These are phyloP conservation scores for Cichlasoma orientale DNA, from an alignment of 2,797 vertebrate genomes.

Conservation along the genomic window DNA sequence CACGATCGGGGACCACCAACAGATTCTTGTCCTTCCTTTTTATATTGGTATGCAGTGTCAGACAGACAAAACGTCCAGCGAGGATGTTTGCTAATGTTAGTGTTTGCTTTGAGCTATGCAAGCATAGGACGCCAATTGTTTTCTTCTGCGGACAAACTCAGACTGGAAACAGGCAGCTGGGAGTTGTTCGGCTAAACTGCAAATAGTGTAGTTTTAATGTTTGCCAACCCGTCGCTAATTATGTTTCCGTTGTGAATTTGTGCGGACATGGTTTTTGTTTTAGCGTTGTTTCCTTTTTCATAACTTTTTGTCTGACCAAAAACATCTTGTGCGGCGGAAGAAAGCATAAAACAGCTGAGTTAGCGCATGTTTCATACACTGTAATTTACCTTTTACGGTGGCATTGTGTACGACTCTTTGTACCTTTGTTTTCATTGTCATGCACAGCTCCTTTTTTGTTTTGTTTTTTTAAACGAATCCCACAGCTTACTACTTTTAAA, in stretches of 20 bases:
- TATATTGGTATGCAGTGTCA: conserved; percentile 42
- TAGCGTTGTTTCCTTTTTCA: conserved; percentile 33
- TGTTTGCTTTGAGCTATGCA: conserved; percentile 65
- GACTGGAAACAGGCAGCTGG: conserved; percentile 38
- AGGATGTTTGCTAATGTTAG: conserved; percentile 68
- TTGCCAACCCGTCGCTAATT: not conserved
- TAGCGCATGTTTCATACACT: conserved; percentile 10
- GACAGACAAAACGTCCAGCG: conserved; percentile 50
- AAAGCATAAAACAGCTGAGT: conserved; percentile 10
- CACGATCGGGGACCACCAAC: not conserved
- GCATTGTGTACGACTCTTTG: not conserved
- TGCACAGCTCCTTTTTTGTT: not conserved
- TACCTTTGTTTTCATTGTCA: conserved; percentile 5
- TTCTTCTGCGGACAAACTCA: conserved; percentile 59
- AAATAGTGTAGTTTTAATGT: not conserved
- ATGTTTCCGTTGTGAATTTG: not conserved
- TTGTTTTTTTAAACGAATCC: not conserved
- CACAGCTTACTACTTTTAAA: not conserved
- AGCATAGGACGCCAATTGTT: conserved; percentile 69
- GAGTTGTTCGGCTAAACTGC: conserved; percentile 38
- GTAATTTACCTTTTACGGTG: conserved; percentile 17
- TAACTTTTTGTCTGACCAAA: conserved; percentile 56
- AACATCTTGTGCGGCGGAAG: conserved; percentile 49
- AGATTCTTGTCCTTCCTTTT: conserved; percentile 14
- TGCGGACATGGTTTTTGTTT: conserved; percentile 12